Evolutionary conservation across 2,888 invertebrate genomes (phyloP), one percentile per base, ranked within the genome.

Genomic region (Cryptosula pallasiana): DNA sequence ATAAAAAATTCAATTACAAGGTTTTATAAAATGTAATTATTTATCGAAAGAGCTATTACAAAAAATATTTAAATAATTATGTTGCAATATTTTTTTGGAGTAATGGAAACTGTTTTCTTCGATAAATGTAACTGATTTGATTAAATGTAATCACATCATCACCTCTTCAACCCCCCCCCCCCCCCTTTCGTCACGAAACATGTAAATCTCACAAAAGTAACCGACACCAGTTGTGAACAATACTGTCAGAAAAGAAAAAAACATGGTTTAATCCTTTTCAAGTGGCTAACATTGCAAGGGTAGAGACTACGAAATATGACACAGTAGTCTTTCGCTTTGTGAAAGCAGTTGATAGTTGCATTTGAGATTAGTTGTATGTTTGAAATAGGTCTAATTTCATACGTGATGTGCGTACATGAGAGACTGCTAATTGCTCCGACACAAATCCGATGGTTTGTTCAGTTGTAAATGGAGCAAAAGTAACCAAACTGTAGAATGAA

Each of bases 251-350:
- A 57, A 45, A 9, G 63, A 20, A 63, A 13, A 63, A 57, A 63
- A 63, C 63, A 63, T 27, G 63, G 5, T 63, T 63, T 63, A 63
- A 63, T 63, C 63, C 63, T 63, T 63, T 63, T 63, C 63, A 63
- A 63, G 63, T 63, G 27, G 25, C 63, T 27, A 63, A 34, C 63
- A 9, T 63, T 63, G 63, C 63, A 63, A 29, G 25, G 63, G 32
- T 5, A 63, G 29, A 5, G 29, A 32, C 5, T 27, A 34, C 29
- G 63, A 63, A 63, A 63, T 63, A 63, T 63, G 63, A 63, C 63
- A 63, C 63, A 63, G 63, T 63, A 63, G 63, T 63, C n/a, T 63
- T 63, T 63, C 32, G 32, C 63, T 63, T 63, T 63, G 63, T 63
- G 5, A 63, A 63, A 63, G 63, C 32, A 32, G 63, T 27, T 63